These are phyloP conservation scores for Unio pictorum DNA, from an alignment of 2,888 invertebrate genomes.

Conservation along the genomic window DNA sequence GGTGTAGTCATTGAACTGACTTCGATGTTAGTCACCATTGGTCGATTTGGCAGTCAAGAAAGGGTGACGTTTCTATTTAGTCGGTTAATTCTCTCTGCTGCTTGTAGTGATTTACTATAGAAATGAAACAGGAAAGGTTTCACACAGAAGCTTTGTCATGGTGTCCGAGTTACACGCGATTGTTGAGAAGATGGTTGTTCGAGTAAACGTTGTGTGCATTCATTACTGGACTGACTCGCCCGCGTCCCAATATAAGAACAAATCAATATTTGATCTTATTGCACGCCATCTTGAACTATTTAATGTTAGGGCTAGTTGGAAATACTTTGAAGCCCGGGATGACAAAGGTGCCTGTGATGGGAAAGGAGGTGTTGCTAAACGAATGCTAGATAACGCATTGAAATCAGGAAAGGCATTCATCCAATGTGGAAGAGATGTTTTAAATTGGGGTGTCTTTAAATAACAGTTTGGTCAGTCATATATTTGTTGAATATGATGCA, in stretches of 20 bases:
- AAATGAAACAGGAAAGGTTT: neutral
- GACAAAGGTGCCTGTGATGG: constrained; percentile 37
- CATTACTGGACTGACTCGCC: constrained; percentile 38
- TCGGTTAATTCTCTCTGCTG: no score
- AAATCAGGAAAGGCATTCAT: constrained; percentile 13
- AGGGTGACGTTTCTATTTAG: no score
- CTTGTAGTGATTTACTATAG: constrained; percentile 3
- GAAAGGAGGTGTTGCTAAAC: constrained; percentile 25
- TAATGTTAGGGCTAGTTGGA: constrained; percentile 24
- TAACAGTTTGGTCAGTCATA: no score
- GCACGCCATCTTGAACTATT: constrained; percentile 22
- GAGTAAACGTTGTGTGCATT: constrained; percentile 7
- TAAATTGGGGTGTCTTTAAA: neutral
- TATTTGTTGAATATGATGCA: no score
- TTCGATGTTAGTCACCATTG: no score
- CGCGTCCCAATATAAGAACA: constrained; percentile 33
- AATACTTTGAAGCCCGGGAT: constrained; percentile 35
- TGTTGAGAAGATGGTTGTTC: constrained; percentile 13
- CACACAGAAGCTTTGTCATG: constrained; percentile 21
- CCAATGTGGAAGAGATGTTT: constrained; percentile 12
- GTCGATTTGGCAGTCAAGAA: no score
- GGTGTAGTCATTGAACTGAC: no score
- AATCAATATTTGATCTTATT: constrained; percentile 19
- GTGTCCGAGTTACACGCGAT: constrained; percentile 20
- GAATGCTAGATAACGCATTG: constrained; percentile 27